These are phyloP conservation scores for Catostylus mosaicus DNA, from an alignment of 30 jellyfish, hydroid and myxozoan species.

Conservation along the genomic window DNA sequence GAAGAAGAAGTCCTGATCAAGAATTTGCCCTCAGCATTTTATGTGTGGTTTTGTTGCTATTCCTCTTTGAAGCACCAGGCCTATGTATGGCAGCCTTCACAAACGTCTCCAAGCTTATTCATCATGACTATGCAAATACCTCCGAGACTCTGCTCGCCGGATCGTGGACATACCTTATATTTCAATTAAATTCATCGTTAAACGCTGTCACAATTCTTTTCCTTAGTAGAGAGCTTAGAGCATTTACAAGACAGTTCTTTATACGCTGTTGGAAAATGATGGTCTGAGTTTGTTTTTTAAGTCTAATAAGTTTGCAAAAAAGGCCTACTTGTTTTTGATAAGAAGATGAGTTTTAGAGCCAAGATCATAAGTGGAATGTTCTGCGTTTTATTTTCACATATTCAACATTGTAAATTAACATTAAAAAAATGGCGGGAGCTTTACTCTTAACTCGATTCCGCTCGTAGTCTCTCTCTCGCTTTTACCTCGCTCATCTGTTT, in stretches of 20 bases:
- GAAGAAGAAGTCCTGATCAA: slow-evolving; percentile 37
- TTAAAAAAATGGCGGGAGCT: too few relatives aligned
- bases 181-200: slow-evolving; percentile 20
- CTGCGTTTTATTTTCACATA: too few relatives aligned
- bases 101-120: not conserved
- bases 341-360: too few relatives aligned
- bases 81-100: not conserved
- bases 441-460: too few relatives aligned
- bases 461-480: too few relatives aligned
- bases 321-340: too few relatives aligned
- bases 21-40: slow-evolving; percentile 51
- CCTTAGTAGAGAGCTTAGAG: slow-evolving; percentile 23
- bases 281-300: too few relatives aligned
- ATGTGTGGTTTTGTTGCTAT: slow-evolving; percentile 29
- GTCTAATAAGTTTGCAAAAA: too few relatives aligned
- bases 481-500: too few relatives aligned
- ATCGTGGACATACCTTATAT: slow-evolving; percentile 11
- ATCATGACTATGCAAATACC: not conserved
- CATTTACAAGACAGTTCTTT: not conserved
- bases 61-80: slow-evolving; percentile 42
- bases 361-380: too few relatives aligned
- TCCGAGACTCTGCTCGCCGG: not conserved
- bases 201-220: slow-evolving; percentile 17
- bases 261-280: too few relatives aligned
- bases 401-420: too few relatives aligned